Evolutionary conservation across 2,113 vertebrate genomes (phyloP).

Genomic region (Apeltes quadracus): DNA sequence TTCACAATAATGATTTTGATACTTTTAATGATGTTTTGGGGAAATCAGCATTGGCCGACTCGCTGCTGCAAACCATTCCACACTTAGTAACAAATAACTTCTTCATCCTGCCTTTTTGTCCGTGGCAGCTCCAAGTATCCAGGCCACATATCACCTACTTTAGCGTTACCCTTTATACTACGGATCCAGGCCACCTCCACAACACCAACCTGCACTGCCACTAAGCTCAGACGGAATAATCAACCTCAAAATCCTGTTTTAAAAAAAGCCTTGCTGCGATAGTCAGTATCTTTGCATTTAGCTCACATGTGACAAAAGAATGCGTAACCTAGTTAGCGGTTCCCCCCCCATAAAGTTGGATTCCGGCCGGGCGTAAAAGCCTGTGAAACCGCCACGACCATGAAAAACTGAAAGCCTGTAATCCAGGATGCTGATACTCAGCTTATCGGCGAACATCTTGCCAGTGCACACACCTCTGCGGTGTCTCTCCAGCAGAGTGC

Average conservation of each 20-base stretch:
- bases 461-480: neutral
- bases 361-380: slow-evolving; percentile 4
- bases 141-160: slow-evolving; percentile 69
- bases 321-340: neutral
- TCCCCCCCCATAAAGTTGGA: slow-evolving; percentile 2
- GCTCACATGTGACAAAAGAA: slow-evolving; percentile 12
- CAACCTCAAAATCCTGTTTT: slow-evolving; percentile 12
- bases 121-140: slow-evolving; percentile 41
- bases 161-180: slow-evolving; percentile 45
- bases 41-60: slow-evolving; percentile 26
- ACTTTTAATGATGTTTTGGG: slow-evolving; percentile 27
- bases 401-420: slow-evolving; percentile 32
- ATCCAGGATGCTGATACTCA: slow-evolving; percentile 18
- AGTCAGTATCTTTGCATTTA: slow-evolving; percentile 17
- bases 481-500: neutral
- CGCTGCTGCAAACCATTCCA: slow-evolving; percentile 27
- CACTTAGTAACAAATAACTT: neutral
- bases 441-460: slow-evolving; percentile 21
- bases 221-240: slow-evolving; percentile 17
- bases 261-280: slow-evolving; percentile 1
- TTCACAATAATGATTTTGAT: slow-evolving; percentile 49
- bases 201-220: slow-evolving; percentile 6
- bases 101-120: slow-evolving; percentile 51
- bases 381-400: neutral
- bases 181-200: slow-evolving; percentile 62